Base-by-base conservation (phyloP, 1,140 invertebrate species). In the Drosophila takahashii region DNA sequence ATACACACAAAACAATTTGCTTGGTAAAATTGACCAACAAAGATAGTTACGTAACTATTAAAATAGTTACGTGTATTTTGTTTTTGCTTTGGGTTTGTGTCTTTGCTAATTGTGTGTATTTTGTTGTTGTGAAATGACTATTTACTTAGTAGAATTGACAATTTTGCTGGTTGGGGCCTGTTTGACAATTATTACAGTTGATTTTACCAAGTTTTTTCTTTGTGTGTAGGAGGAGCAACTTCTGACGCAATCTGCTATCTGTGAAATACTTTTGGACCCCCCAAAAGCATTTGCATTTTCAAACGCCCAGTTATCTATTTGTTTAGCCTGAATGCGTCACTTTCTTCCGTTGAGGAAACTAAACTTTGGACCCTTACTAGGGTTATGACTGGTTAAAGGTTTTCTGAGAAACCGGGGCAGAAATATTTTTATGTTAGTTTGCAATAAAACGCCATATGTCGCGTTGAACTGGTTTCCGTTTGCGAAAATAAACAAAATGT, bases 401-500 rank as follows among this genome's bases (percentile, higher is more conserved):
- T 56, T 48, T 16, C 34, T 26, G 27, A 22, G 37, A 32, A 18
- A 13, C 32, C 16, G 32, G 42, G 32, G 42, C 39, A 51, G 13
- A 50, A 42, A 27, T 27, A 22, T 50, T 53, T 62, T 52, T 7
- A 39, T 36, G 32, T 36, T 34, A 45, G 34, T 37, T 41, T 51
- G 41, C 57, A 53, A 73, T 67, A 81, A 62, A 81, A 79, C 74
- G 69, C 79, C 74, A 79, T 79, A 83, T 83, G 79, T 81, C 54
- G 67, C 29, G 48, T 60, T 73, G 79, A 67, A 83, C 79, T 78
- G 79, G 79, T 81, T 81, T 81, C 36, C 36, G 66, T 53, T 79
- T 79, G 67, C 75, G 66, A 83, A 83, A 83, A 83, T 79, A 83
- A 83, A 83, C 75, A 81, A 81, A 83, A 81, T 81, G 34, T 81